These are phyloP conservation scores for Falco cherrug DNA, from an alignment of 2,797 vertebrate species.

Conservation along the genomic window DNA sequence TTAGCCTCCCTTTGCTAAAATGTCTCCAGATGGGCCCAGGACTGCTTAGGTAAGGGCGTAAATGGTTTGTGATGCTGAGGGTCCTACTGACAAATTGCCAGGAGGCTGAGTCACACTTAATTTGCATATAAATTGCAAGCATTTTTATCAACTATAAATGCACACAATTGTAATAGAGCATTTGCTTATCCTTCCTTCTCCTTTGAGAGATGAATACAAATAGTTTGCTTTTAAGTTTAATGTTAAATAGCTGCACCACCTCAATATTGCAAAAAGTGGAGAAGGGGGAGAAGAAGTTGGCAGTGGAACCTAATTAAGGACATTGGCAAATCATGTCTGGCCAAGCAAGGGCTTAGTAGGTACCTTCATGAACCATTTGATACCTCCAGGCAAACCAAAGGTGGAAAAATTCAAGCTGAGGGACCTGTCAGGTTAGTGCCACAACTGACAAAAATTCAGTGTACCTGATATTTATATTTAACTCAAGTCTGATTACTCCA, in stretches of 20 bases:
- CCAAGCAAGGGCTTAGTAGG: neutral
- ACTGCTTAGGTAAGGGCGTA: neutral
- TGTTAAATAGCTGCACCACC: constrained; percentile 21
- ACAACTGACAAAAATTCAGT: neutral
- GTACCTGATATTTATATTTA: neutral
- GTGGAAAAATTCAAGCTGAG: neutral
- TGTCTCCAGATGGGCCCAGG: neutral
- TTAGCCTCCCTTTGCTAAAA: neutral
- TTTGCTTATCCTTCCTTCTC: constrained; percentile 65
- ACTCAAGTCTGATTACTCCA: neutral
- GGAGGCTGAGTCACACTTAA: constrained; percentile 49
- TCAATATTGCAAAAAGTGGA: neutral
- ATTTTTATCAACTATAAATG: constrained; percentile 74
- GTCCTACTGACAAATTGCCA: constrained; percentile 48
- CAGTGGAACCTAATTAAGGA: neutral
- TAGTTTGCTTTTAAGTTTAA: constrained; percentile 56
- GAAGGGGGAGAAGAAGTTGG: neutral
- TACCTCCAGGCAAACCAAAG: neutral
- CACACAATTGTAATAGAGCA: constrained; percentile 62
- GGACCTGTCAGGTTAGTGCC: neutral
- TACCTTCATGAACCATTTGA: neutral
- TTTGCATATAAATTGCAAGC: constrained; percentile 75
- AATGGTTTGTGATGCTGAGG: constrained; percentile 25
- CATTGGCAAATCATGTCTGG: neutral
- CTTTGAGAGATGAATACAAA: constrained; percentile 65